phyloP scores from a whole-genome alignment of 92 coral and sea anemone species.

The Porites lobata region DNA sequence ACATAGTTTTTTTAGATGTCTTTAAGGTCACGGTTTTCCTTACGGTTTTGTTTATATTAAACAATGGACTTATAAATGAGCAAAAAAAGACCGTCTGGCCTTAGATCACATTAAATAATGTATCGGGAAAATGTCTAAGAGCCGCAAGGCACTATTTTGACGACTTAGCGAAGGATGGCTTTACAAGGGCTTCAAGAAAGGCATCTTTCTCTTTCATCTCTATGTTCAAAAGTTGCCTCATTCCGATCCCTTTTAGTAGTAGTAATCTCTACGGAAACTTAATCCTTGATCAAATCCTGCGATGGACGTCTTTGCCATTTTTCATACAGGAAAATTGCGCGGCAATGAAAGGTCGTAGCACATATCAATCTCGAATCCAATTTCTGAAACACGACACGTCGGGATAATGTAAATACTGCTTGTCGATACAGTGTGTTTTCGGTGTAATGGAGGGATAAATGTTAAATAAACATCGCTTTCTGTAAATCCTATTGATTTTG shows the following conservation, averaged over 20 bases:
- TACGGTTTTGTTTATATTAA: neutral
- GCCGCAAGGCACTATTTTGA: too few species aligned
- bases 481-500: neutral
- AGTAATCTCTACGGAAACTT: conserved; percentile 37
- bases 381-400: conserved; percentile 49
- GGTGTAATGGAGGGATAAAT: conserved; percentile 25
- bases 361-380: conserved; percentile 16
- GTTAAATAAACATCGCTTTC: conserved; percentile 26
- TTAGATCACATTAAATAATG: neutral
- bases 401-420: conserved; percentile 36
- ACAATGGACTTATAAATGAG: neutral
- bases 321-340: conserved; percentile 19
- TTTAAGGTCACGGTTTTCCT: too few species aligned
- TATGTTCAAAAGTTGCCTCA: neutral
- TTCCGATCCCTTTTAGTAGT: neutral
- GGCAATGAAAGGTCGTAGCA: conserved; percentile 28
- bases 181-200: too few species aligned
- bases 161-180: too few species aligned
- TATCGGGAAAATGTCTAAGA: neutral
- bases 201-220: too few species aligned
- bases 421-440: neutral
- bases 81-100: neutral
- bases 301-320: conserved; percentile 24
- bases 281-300: conserved; percentile 23
- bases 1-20: neutral